These are phyloP conservation scores for Megaceryle torquata DNA, from an alignment of 2,113 vertebrate genomes.

Conservation along the genomic window DNA sequence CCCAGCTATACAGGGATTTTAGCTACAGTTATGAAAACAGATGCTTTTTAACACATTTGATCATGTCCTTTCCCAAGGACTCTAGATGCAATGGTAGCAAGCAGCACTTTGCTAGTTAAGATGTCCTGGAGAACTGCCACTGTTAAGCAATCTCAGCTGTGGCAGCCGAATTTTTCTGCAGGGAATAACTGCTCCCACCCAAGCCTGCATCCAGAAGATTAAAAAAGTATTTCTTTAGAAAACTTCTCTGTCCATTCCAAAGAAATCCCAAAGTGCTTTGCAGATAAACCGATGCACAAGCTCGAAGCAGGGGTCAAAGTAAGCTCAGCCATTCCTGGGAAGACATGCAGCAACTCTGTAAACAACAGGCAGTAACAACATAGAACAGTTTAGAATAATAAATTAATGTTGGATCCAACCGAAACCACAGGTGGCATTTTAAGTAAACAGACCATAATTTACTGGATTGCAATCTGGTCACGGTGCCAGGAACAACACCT, in stretches of 20 bases:
- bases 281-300: not conserved
- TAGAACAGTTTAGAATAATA: not conserved
- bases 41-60: slow-evolving; percentile 52
- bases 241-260: slow-evolving; percentile 13
- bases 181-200: slow-evolving; percentile 55
- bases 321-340: slow-evolving; percentile 30
- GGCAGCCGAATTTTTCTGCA: slow-evolving; percentile 31
- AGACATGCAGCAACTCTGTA: not conserved
- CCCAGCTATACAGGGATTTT: slow-evolving; percentile 41
- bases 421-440: slow-evolving; percentile 13
- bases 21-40: slow-evolving; percentile 29
- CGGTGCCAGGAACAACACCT: not conserved
- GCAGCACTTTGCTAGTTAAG: slow-evolving; percentile 39
- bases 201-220: slow-evolving; percentile 28
- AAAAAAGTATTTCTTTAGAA: slow-evolving; percentile 5
- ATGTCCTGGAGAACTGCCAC: slow-evolving; percentile 52
- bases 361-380: not conserved
- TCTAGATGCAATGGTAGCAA: not conserved
- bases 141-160: slow-evolving; percentile 49
- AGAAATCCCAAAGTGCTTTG: slow-evolving; percentile 22
- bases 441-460: slow-evolving; percentile 15
- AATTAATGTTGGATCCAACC: slow-evolving; percentile 18
- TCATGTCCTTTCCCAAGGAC: slow-evolving; percentile 3
- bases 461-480: not conserved
- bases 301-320: slow-evolving; percentile 2